Evolutionary conservation across 2,113 vertebrate species (phyloP).

Genomic region (Pomatostomus ruficeps): DNA sequence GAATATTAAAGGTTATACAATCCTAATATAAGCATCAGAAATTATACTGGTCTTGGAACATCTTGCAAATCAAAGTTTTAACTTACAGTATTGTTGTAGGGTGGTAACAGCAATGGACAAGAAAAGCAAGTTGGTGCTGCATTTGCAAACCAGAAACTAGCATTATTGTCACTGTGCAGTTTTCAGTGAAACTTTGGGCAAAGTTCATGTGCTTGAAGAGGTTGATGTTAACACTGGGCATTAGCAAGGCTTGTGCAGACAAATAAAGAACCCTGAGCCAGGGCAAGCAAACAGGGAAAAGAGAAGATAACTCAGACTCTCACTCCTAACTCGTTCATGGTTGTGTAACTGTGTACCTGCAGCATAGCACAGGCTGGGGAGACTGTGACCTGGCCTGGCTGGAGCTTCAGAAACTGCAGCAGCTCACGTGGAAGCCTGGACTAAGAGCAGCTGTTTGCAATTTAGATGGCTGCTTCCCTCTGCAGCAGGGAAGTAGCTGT

Average conservation of each 20-base stretch:
- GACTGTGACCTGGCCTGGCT: not conserved
- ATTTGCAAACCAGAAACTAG: not conserved
- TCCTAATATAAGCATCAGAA: not conserved
- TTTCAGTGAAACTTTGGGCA: not conserved
- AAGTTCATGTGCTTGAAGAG: not conserved
- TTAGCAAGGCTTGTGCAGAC: not conserved
- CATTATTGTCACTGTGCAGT: not conserved
- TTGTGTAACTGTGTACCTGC: not conserved
- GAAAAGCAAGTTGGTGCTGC: not conserved
- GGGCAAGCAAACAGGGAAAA: not conserved
- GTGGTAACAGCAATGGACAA: not conserved
- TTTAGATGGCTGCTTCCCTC: not conserved
- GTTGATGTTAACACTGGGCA: not conserved
- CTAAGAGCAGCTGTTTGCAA: not conserved
- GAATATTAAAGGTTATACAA: not conserved
- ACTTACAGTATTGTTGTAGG: not conserved
- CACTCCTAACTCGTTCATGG: not conserved
- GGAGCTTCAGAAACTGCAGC: not conserved
- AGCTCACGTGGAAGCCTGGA: not conserved
- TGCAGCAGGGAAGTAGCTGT: not conserved
- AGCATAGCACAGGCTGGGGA: not conserved
- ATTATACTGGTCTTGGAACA: not conserved
- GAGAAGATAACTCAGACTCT: not conserved
- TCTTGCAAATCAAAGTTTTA: not conserved
- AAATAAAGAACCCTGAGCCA: not conserved